Base-by-base conservation (phyloP, 2,888 invertebrate genomes). In the Nudaria mundana region DNA sequence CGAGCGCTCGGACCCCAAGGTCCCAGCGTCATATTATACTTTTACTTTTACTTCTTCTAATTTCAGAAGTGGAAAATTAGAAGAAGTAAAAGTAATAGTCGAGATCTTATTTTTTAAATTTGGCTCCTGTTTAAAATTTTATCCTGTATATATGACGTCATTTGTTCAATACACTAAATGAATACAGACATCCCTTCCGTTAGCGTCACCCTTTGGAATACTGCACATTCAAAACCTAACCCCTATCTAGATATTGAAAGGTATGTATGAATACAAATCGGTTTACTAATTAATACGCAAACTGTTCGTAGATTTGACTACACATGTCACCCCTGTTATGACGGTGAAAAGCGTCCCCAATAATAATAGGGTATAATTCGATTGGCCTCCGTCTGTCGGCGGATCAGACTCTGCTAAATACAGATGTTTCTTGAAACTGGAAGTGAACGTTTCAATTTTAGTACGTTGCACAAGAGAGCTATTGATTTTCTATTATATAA, bases 351-450 rank as follows among this genome's bases (percentile, higher is more conserved):
- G 66, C 76, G 70, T 73, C 79, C 83, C 82, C 76, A 77, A 82
- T 83, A 82, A 82, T 81, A 86, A 85, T 84, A 81, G 76, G 80
- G 71, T 71, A 71, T 87, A 87, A 87, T 76, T 86, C 79, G 80
- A 87, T 86, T 85, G 82, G 74, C 62, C 65, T 70, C 82, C 79
- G 81, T 75, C 80, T 78, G 75, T 71, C 71, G 71, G 61, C 58
- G 67, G 61, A 70, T 65, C 60, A 60, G 51, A 63, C n/a, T n/a
- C n/a, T n/a, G n/a, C n/a, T 60, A 38, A 43, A 50, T 56, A 28
- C 15, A 15, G 60, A 63, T 44, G 15, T 42, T 42, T 15, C 30
- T 5, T 24, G 3, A 3, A 15, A 39, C 49, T 54, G 30, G 56
- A 63, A 31, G 48, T 16, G 60, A 13, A 7, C n/a, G 1, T n/a